Conservation (phyloP, 2,797 vertebrate species). For the Bothrops alternatus region DNA sequence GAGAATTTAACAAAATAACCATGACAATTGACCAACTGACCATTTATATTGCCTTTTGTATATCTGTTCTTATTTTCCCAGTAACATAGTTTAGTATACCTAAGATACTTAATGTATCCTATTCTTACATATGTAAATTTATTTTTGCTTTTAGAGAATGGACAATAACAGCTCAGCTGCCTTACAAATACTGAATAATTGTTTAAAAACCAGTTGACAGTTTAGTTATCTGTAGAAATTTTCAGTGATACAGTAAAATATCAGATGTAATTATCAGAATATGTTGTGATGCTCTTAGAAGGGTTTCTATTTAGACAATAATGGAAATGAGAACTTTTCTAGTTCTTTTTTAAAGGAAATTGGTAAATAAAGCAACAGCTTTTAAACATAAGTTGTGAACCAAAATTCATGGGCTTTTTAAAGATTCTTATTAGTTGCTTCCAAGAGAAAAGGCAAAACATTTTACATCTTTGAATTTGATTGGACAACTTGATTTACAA, state of each 20-base stretch:
- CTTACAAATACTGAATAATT: not conserved
- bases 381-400: not conserved
- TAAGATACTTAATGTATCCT: not conserved
- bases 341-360: not conserved
- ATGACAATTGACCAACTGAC: not conserved
- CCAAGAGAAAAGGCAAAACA: not conserved
- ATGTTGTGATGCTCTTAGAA: not conserved
- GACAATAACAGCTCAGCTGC: not conserved
- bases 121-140: not conserved
- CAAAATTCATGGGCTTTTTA: not conserved
- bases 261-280: not conserved
- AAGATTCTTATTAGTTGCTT: not conserved
- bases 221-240: not conserved
- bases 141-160: not conserved
- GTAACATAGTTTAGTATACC: not conserved
- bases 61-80: not conserved
- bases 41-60: not conserved
- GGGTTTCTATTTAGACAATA: not conserved
- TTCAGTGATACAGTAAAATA: not conserved
- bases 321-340: not conserved
- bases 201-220: not conserved
- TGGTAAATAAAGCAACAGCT: not conserved
- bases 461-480: not conserved
- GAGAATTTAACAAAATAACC: not conserved
- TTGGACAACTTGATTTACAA: not conserved